Base-by-base conservation (phyloP, 2,797 vertebrate species). In the Ctenopoma kingsleyae region DNA sequence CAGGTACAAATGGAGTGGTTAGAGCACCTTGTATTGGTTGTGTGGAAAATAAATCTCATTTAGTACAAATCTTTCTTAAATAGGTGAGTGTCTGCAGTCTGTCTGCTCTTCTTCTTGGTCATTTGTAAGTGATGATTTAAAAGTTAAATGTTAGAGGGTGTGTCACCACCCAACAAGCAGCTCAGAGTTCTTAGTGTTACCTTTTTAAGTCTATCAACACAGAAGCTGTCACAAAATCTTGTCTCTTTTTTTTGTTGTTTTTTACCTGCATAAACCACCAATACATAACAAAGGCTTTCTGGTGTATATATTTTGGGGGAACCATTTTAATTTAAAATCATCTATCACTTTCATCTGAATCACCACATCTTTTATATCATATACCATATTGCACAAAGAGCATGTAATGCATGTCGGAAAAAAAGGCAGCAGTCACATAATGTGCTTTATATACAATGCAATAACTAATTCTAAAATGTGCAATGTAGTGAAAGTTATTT, bases 61-160 rank as follows among this genome's bases (percentile, higher is more conserved):
- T 40, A 12, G 12, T 40, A 36, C n/a, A n/a, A n/a, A n/a, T n/a
- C n/a, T n/a, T n/a, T n/a, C 8, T 11, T 12, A 11, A 3, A 36
- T 12, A 3, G 9, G 10, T 3, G 3, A 11, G 35, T 36, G 35
- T 36, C 35, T 36, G 25, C 3, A 19, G 30, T 35, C 0, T 1
- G 2, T 2, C 5, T 6, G 2, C 11, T 16, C 1, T 8, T 43
- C 8, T 17, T 7, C 5, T 44, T 11, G 2, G 10, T 66, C 36
- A 68, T 76, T 82, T 78, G 46, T 49, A 40, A 67, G 9, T 7
- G 25, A 50, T 51, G 6, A 84, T 77, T 81, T 82, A 48, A 72
- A 59, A 83, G 73, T 86, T 48, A 77, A 86, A 17, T 25, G 38
- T 49, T 17, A n/a, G 15, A 50, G 11, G 19, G 44, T 1, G 1